Conservation (phyloP, 2,888 invertebrate genomes). For the Blastobasis lacticolella region DNA sequence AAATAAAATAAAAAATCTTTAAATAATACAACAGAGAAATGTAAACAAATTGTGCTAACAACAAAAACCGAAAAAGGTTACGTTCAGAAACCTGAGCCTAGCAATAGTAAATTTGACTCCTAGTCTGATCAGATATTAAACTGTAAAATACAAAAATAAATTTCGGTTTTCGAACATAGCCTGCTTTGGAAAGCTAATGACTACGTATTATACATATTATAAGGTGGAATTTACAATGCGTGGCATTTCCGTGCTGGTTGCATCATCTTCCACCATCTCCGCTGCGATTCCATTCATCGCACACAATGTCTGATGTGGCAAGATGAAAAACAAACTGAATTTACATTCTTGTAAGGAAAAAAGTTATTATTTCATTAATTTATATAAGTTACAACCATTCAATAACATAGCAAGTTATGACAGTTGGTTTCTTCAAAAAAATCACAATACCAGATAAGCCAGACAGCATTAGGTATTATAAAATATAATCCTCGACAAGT, state of each 20-base stretch:
- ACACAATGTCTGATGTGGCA: slow-evolving; percentile 62
- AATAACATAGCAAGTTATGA: too few species aligned
- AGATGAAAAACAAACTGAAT: slow-evolving; percentile 45
- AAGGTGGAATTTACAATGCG: slow-evolving; percentile 47
- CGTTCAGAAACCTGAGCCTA: slow-evolving; percentile 68
- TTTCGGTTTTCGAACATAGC: slow-evolving; percentile 70
- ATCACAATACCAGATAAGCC: too few species aligned
- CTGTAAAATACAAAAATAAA: neutral
- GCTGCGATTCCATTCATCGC: slow-evolving; percentile 65
- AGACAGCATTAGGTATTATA: too few species aligned
- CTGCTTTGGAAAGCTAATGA: slow-evolving; percentile 51
- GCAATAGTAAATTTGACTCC: slow-evolving; percentile 18
- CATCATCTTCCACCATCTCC: slow-evolving; percentile 50
- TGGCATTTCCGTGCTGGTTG: slow-evolving; percentile 47
- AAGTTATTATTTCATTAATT: neutral
- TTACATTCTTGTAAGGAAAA: slow-evolving; percentile 11
- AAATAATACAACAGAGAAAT: slow-evolving; percentile 15
- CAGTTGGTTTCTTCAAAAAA: too few species aligned
- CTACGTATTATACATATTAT: slow-evolving; percentile 48
- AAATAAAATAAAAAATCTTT: slow-evolving; percentile 19
- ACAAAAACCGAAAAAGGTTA: slow-evolving; percentile 43
- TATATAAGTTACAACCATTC: too few species aligned
- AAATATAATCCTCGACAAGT: too few species aligned
- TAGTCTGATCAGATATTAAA: neutral
- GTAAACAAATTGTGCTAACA: slow-evolving; percentile 19